Evolutionary conservation across 2,113 vertebrate genomes (phyloP), one percentile per base, ranked within the genome.

Genomic region (Mustela lutreola): DNA sequence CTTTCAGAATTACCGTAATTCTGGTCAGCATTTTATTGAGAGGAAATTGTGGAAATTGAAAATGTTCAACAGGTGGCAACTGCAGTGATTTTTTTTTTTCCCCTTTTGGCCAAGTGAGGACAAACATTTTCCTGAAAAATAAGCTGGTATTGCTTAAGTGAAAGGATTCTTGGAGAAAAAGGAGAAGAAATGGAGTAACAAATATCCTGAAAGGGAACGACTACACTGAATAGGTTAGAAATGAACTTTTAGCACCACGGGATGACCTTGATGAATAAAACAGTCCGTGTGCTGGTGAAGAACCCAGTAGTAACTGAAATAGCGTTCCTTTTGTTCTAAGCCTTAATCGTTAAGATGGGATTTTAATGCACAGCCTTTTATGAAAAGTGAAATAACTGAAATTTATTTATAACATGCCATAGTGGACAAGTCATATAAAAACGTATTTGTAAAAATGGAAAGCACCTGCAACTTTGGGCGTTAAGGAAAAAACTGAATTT

Each of bases 1-100:
- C 82, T 71, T 86, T 96, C 14, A 71, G 79, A 97, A 97, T 87
- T 83, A 16, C n/a, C 91, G 70, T 94, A 76, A 81, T 97, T 96
- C 97, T 95, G 97, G 92, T 76, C 48, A 94, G 67, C 31, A 39
- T 97, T 98, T 97, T 96, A 97, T 50, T 94, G 87, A 97, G 75
- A 96, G 95, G 95, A 98, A 97, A 97, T 96, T 63, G 75, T 63
- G 60, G 83, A 97, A 76, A 97, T 82, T 79, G 94, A 96, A 97
- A 98, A 75, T 91, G 63, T 95, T 92, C 89, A 98, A 91, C 95
- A 96, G 83, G 90, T 97, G 94, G 91, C 58, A 92, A 89, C 26
- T 28, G 11, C 53, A 87, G 79, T 63, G 75, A 39, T 48, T 78
- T 76, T 94, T 89, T 81, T 86, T 78, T 58, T 24, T 33, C 15